Base-by-base conservation (phyloP, 2,888 invertebrate genomes). In the Tenthredo distinguenda region DNA sequence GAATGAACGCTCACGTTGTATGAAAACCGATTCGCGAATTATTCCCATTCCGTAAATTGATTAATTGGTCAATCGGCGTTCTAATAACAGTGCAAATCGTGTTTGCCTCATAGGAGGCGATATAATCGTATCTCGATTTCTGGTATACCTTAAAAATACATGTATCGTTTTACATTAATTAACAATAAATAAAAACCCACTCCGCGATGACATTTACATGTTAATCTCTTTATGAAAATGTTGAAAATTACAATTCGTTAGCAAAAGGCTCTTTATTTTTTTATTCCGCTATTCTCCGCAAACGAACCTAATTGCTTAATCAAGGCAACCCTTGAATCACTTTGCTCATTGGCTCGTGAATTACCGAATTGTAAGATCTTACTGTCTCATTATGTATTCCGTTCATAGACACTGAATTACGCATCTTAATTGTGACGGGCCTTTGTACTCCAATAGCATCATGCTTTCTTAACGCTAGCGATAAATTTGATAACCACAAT, bases 341-440 rank as follows among this genome's bases (percentile, higher is more conserved):
- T 58, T 62, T 79, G 58, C 79, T 62, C 58, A 26, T 79, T 37
- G 79, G 55, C 40, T 62, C 40, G 15, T 62, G 58, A 81, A 58
- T 62, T 37, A 58, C n/a, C 40, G 81, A 62, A 40, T 34, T 62
- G 81, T 81, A 62, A 62, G 81, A 40, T 62, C 81, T n/a, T n/a
- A 81, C 58, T 62, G 62, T 58, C 58, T 58, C 18, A 55, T 79
- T 58, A 79, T 40, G 58, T 58, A 81, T 81, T 81, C 79, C 55
- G 34, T 37, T n/a, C 55, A 55, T 79, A 79, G 12, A 55, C 26
- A 55, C 26, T 34, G 55, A 79, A 79, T 79, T 31, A 47, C 31
- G n/a, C 55, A 12, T 55, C 55, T 55, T 37, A 12, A 79, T 79
- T 31, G 55, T 55, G 31, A 58, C 10, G 55, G 34, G 9, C 18